Evolutionary conservation across 2,888 invertebrate species (phyloP), one percentile per base, ranked within the genome.

Genomic region (Rhamphomyia laevipes): DNA sequence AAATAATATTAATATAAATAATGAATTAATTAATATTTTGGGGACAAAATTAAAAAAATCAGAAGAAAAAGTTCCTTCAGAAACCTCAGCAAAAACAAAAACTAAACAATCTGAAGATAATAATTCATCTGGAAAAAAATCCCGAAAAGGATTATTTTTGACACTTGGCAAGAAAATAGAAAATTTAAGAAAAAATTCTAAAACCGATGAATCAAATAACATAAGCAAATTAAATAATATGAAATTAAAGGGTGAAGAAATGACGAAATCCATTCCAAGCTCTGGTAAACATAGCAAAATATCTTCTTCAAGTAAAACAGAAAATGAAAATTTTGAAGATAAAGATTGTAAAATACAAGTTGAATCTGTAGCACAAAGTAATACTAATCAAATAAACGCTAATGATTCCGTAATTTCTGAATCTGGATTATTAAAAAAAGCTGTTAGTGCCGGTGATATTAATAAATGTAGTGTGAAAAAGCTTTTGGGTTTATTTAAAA

Each of bases 131-230:
- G 80, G 80, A 61, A 81, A 81, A 66, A 81, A 81, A 65, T 73
- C 77, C 2, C 75, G 72, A 54, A 70, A 74, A 56, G 77, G 75
- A 52, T 73, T 89, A 56, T 70, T 88, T 38, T 85, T 85, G 61
- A 81, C 81, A 0, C 77, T 88, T 58, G 86, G 89, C 42, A 86
- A 85, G 61, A 84, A 82, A 64, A 74, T 84, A 60, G 84, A 84
- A 66, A 84, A 82, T 63, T 74, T 84, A 35, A 72, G 77, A 2
- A 41, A 12, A 35, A 45, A 44, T 27, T 46, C 12, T 65, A 71
- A 54, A 65, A 71, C 67, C 2, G n/a, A 35, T 27, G 23, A 27
- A 9, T 7, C 23, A 27, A 27, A 27, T 27, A 2, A 2, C 9
- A 9, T 27, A 27, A 9, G 4, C 5, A 5, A 27, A 27, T 27